Evolutionary conservation across 2,888 invertebrate genomes (phyloP).

Genomic region (Hyles lineata): DNA sequence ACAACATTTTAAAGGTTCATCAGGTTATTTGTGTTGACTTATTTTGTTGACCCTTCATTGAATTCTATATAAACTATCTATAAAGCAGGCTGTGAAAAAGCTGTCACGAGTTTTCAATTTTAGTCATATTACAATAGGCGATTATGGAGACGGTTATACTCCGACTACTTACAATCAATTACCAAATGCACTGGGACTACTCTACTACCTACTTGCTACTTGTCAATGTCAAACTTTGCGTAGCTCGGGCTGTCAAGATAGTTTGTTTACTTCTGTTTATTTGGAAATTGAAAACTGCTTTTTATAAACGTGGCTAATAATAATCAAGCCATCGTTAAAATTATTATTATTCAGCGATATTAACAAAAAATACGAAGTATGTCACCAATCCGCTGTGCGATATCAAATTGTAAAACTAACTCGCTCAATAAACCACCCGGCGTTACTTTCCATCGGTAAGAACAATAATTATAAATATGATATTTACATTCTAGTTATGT

Average conservation of each 20-base stretch:
- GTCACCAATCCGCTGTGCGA: conserved; percentile 62
- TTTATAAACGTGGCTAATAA: neutral
- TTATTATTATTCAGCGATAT: neutral
- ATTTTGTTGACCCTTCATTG: too few relatives aligned
- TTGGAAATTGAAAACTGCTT: neutral
- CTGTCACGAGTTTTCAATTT: too few relatives aligned
- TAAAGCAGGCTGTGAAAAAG: too few relatives aligned
- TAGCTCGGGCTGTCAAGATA: neutral
- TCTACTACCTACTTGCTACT: neutral
- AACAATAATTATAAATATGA: conserved; percentile 27
- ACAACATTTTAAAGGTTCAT: too few relatives aligned
- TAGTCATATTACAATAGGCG: too few relatives aligned
- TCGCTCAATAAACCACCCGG: conserved; percentile 65
- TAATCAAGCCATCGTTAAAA: neutral
- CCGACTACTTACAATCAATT: too few relatives aligned
- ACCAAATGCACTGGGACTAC: too few relatives aligned
- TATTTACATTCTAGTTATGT: too few relatives aligned
- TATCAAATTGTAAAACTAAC: conserved; percentile 69
- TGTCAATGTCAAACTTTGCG: neutral
- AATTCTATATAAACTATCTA: too few relatives aligned
- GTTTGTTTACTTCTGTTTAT: neutral
- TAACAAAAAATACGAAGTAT: conserved; percentile 43
- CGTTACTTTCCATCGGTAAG: conserved; percentile 69
- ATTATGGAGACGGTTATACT: too few relatives aligned
- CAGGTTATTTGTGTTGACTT: too few relatives aligned